Percentiles rank a stretch among this genome's conserved stretches.
Evolutionary conservation across 2,113 vertebrate genomes (phyloP).

Genomic region (Abramis brama): DNA sequence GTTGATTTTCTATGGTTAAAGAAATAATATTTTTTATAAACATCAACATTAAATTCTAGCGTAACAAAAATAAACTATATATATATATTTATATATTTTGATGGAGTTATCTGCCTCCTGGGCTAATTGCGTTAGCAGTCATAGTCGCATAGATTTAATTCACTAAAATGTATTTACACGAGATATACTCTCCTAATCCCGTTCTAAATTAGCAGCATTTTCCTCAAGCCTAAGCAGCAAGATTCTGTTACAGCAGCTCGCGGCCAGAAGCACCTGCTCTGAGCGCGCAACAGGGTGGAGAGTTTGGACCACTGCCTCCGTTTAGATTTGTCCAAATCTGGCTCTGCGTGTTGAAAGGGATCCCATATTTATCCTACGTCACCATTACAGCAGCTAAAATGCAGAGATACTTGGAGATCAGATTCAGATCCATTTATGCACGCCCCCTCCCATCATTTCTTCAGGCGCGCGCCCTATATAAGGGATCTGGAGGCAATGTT

Average conservation of each 20-base stretch:
- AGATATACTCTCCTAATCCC: neutral
- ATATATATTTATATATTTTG: neutral
- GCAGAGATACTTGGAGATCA: constrained; percentile 30
- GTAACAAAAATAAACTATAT: neutral
- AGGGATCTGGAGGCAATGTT: constrained; percentile 32
- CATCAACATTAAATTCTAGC: neutral
- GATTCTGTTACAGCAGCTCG: neutral
- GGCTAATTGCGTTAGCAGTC: neutral
- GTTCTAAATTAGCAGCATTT: neutral
- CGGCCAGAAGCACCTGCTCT: neutral
- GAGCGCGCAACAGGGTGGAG: neutral
- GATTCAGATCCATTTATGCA: constrained; percentile 39
- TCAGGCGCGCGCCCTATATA: constrained; percentile 51
- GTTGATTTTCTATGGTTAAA: too few species aligned
- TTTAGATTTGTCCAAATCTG: constrained; percentile 84
- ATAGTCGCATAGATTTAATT: neutral
- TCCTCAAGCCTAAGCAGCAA: neutral
- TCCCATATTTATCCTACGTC: constrained; percentile 79
- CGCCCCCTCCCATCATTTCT: constrained; percentile 47
- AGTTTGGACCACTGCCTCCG: constrained; percentile 58
- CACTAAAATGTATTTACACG: too few species aligned
- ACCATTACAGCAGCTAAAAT: constrained; percentile 60
- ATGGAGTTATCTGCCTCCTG: constrained; percentile 40
- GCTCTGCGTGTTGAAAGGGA: constrained; percentile 82
- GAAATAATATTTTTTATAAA: neutral